Evolutionary conservation across 2,888 invertebrate genomes (phyloP).

Genomic region (Cynaeus angustus): DNA sequence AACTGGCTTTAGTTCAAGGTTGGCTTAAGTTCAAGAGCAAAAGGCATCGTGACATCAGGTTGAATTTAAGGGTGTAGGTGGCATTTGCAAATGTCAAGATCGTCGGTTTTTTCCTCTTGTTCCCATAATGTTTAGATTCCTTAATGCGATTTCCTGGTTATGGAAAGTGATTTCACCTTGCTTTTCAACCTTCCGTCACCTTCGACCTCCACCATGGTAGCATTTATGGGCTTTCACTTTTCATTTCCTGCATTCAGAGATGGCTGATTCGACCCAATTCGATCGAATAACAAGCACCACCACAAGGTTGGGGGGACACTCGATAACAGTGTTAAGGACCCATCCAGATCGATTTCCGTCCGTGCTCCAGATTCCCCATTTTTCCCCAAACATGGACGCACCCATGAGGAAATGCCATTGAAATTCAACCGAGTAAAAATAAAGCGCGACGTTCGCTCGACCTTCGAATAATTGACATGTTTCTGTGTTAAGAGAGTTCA

Average conservation of each 20-base stretch:
- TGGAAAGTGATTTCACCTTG: slow-evolving; percentile 60
- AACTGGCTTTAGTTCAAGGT: slow-evolving; percentile 49
- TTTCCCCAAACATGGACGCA: slow-evolving; percentile 13
- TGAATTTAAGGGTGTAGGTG: slow-evolving; percentile 44
- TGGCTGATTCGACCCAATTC: slow-evolving; percentile 12
- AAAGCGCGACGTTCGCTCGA: slow-evolving; percentile 38
- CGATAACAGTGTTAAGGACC: slow-evolving; percentile 33
- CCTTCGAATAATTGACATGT: slow-evolving; percentile 41
- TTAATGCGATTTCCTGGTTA: slow-evolving; percentile 53
- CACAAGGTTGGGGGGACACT: slow-evolving; percentile 22
- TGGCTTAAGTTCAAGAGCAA: slow-evolving; percentile 47
- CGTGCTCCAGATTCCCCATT: neutral
- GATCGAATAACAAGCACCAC: slow-evolving; percentile 4
- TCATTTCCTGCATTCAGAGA: slow-evolving; percentile 51
- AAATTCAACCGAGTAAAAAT: slow-evolving; percentile 29
- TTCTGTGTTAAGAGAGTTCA: slow-evolving; percentile 19
- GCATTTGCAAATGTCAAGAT: slow-evolving; percentile 54
- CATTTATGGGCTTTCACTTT: slow-evolving; percentile 59
- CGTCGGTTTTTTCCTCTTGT: slow-evolving; percentile 40
- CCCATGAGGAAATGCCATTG: slow-evolving; percentile 45
- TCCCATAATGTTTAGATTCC: slow-evolving; percentile 39
- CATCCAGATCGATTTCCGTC: slow-evolving; percentile 1
- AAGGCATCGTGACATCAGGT: slow-evolving; percentile 41
- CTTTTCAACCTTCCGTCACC: slow-evolving; percentile 60
- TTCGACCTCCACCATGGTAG: slow-evolving; percentile 57